Percentiles rank a stretch among this genome's conserved stretches.
These are phyloP conservation scores for Brachycybe producta DNA, from an alignment of 2,888 invertebrate genomes.

Conservation along the genomic window DNA sequence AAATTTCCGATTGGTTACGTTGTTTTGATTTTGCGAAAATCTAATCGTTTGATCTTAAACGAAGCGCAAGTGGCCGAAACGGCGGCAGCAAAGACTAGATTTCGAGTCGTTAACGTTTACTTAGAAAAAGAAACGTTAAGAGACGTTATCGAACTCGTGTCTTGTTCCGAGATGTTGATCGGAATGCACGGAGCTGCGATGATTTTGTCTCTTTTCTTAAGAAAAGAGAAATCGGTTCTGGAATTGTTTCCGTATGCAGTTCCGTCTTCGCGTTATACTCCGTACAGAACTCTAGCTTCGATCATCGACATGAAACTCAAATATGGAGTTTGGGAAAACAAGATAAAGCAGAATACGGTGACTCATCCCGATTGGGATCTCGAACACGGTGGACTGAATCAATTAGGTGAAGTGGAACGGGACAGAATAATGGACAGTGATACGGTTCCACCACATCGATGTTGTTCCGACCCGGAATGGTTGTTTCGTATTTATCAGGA, in stretches of 20 bases:
- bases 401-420: slow-evolving; percentile 30
- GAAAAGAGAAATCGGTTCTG: slow-evolving; percentile 32
- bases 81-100: background rate
- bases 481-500: slow-evolving; percentile 41
- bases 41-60: slow-evolving; percentile 15
- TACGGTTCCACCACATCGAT: slow-evolving; percentile 34
- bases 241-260: slow-evolving; percentile 42
- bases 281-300: slow-evolving; percentile 34
- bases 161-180: slow-evolving; percentile 28
- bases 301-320: slow-evolving; percentile 31
- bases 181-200: slow-evolving; percentile 39
- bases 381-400: slow-evolving; percentile 35
- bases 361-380: slow-evolving; percentile 19
- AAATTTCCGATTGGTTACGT: background rate
- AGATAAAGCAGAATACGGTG: slow-evolving; percentile 27
- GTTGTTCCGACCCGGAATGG: slow-evolving; percentile 39
- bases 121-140: slow-evolving; percentile 5
- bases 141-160: slow-evolving; percentile 9
- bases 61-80: slow-evolving; percentile 3
- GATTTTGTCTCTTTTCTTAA: slow-evolving; percentile 35
- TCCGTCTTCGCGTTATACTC: slow-evolving; percentile 35
- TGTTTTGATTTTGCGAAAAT: slow-evolving; percentile 7
- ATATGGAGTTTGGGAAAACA: slow-evolving; percentile 37
- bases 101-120: slow-evolving; percentile 1
- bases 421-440: slow-evolving; percentile 28